Evolutionary conservation across 92 coral and sea anemone genomes (phyloP).

Genomic region (Micromussa lordhowensis): DNA sequence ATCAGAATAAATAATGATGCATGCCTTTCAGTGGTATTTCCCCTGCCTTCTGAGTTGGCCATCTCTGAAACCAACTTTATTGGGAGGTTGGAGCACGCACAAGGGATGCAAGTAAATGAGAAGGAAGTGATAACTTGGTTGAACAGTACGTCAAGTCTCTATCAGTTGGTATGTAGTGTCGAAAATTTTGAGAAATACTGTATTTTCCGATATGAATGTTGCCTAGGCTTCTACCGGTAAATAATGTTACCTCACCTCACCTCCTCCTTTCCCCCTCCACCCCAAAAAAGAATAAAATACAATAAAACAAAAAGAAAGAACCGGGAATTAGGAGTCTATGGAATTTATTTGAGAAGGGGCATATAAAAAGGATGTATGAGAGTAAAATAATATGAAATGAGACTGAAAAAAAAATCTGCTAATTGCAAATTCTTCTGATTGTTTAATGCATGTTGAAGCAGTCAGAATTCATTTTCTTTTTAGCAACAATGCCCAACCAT

Average conservation of each 20-base stretch:
- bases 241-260: not conserved
- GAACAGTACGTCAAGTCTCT: slow-evolving; percentile 43
- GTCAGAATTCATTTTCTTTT: slow-evolving; percentile 8
- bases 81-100: slow-evolving; percentile 8
- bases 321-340: slow-evolving; percentile 8
- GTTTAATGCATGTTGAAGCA: slow-evolving; percentile 12
- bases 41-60: slow-evolving; percentile 43
- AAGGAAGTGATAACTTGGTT: slow-evolving; percentile 37
- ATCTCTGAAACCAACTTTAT: slow-evolving; percentile 37
- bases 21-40: slow-evolving; percentile 48
- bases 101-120: slow-evolving; percentile 7
- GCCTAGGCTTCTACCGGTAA: no score
- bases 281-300: no score
- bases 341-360: slow-evolving; percentile 6
- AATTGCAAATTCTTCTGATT: not conserved
- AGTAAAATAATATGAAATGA: not conserved
- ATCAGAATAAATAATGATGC: slow-evolving; percentile 50
- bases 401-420: slow-evolving; percentile 10
- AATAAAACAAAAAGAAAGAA: slow-evolving; percentile 6
- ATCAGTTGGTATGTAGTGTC: not conserved
- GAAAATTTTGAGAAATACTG: no score
- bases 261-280: slow-evolving; percentile 3
- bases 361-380: slow-evolving; percentile 10
- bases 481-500: slow-evolving; percentile 10
- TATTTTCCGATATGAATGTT: no score